Base-by-base conservation (phyloP, 2,113 vertebrate species). In the Petrocephalus zakoni region DNA sequence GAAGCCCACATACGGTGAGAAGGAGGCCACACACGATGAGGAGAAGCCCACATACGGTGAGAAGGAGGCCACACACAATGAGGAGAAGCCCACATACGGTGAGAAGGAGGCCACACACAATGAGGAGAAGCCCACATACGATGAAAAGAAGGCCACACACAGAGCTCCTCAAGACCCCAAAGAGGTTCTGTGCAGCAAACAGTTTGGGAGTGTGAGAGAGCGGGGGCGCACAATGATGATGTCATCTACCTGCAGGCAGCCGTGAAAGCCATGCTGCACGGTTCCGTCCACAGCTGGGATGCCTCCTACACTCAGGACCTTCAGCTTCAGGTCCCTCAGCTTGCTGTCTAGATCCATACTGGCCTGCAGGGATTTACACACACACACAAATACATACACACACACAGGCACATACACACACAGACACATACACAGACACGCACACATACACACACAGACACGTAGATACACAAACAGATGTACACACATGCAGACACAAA, bases 241-340 rank as follows among this genome's bases (percentile, higher is more conserved):
- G 51, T 17, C 85, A 90, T 92, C 15, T 5, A 98, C 98, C 97
- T 98, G 97, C 91, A 98, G 92, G 87, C 97, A 99, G 25, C 98
- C 98, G 1, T 93, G 95, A 93, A 99, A 98, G 72, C 97, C 97
- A 0, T 96, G 94, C 87, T 93, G 93, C 91, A 98, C 93, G 1
- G 93, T 93, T 21, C 95, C 92, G 2, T 94, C 93, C 2, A 93
- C 92, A 2, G 91, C 94, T 0, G 90, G 90, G 34, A 96, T 85
- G 0, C 97, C 97, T 0, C 96, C 97, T 0, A 97, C 90, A 0
- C 94, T 97, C 42, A 98, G 92, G 0, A 92, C 93, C 91, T 93
- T 96, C 92, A 99, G 92, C 83, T 93, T 95, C 88, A 96, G 94
- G 17, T 96, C 97, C 22, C 94, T 94, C 87, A 99, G 94, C 91